Conservation (phyloP, 2,113 vertebrate species). For the Apteryx mantelli region DNA sequence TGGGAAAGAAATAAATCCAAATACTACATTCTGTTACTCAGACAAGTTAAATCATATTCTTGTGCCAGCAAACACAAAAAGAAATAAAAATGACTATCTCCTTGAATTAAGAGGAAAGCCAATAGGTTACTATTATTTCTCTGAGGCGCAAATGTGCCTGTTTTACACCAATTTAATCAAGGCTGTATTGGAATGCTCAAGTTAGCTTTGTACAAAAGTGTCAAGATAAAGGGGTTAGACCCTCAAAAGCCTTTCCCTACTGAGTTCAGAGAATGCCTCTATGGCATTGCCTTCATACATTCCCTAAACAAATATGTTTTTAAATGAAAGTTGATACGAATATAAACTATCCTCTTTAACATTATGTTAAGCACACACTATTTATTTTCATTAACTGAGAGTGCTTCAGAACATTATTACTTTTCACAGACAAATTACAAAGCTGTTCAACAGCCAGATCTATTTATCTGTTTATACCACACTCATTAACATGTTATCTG, state of each 20-base stretch:
- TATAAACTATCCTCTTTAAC: constrained; percentile 46
- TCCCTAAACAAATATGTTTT: constrained; percentile 51
- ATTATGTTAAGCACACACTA: background rate
- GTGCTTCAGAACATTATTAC: background rate
- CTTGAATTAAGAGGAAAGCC: background rate
- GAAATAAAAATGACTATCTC: background rate
- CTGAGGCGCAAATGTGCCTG: background rate
- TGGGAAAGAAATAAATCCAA: background rate
- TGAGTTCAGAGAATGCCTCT: background rate
- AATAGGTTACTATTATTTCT: background rate
- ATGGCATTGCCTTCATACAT: background rate
- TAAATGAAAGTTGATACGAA: constrained; percentile 33
- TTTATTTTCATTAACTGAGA: constrained; percentile 47
- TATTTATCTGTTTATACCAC: constrained; percentile 37
- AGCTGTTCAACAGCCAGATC: constrained; percentile 48
- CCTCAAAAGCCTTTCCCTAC: background rate
- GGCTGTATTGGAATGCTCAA: background rate
- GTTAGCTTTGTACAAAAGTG: background rate
- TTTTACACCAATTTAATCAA: background rate
- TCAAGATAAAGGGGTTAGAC: background rate
- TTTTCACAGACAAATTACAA: constrained; percentile 27
- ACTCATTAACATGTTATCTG: constrained; percentile 13
- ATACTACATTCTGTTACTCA: background rate
- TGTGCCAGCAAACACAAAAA: background rate
- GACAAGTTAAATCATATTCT: background rate